Evolutionary conservation across 2,113 vertebrate species (phyloP), one percentile per base, ranked within the genome.

Genomic region (Mus spicilegus): DNA sequence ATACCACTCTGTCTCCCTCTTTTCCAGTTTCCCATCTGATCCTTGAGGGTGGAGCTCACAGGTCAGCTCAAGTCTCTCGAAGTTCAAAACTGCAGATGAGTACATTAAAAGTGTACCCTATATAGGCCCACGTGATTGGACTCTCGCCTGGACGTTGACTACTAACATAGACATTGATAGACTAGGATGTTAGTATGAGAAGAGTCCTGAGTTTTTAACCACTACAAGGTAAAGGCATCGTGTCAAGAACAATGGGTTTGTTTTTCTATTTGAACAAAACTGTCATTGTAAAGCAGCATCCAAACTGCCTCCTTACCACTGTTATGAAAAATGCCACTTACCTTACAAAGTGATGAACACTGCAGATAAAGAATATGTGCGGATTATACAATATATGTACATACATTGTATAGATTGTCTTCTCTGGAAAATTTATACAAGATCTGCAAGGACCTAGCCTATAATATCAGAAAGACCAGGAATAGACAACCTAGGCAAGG

Each of bases 341-440:
- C 56, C 63, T 92, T 91, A 86, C 26, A 86, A 95, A 94, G 51
- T 87, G 4, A 54, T 86, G 63, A 10, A 9, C 17, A 33, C 17
- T 30, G 42, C 72, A 87, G 22, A 30, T 56, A 94, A 61, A 77
- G 8, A 61, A 63, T 91, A 1, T 76, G 8, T 86, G 0, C 54
- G 7, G 58, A 46, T 80, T 92, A 33, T 77, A 14, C 20, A 65
- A 54, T 63, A 42, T 12, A 12, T 39, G 33, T 4, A 85, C 26
- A 61, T 5, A 93, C 65, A 33, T 14, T 67, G 30, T 69, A 69
- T 5, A 42, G 54, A 49, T n/a, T 46, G 4, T 56, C 84, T 81
- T 87, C n/a, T 56, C 3, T 94, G 72, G 26, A 36, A 54, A 94
- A 77, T 65, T 85, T 85, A 80, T 70, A 54, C 90, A 84, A 96